These are phyloP conservation scores for Todiramphus saurophagus DNA, from an alignment of 2,113 vertebrate species.

Conservation along the genomic window DNA sequence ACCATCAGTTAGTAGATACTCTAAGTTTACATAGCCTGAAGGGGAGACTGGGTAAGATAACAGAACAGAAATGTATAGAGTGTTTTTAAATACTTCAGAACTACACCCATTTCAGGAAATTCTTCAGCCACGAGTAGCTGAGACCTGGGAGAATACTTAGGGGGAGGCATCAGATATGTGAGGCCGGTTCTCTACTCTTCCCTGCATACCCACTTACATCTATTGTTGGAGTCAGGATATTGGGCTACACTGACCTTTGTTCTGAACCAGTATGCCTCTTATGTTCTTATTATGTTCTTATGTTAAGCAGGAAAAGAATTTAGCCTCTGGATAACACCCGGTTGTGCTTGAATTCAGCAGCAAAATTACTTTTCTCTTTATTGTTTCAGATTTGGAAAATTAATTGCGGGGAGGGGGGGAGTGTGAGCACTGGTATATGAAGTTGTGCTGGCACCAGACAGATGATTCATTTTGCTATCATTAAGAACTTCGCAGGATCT, in stretches of 20 bases:
- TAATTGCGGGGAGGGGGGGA: neutral
- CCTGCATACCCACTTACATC: neutral
- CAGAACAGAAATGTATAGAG: neutral
- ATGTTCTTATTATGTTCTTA: conserved; percentile 68
- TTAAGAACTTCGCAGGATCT: neutral
- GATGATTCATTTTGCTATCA: neutral
- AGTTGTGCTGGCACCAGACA: neutral
- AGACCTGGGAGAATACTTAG: neutral
- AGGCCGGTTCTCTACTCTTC: neutral
- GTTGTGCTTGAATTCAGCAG: conserved; percentile 33
- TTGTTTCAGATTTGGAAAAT: conserved; percentile 1
- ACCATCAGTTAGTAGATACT: neutral
- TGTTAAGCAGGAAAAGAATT: conserved; percentile 67
- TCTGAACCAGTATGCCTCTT: conserved; percentile 61
- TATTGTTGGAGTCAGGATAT: conserved; percentile 56
- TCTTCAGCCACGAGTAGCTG: neutral
- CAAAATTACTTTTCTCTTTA: conserved; percentile 36
- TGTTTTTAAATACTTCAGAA: neutral
- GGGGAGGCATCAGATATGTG: neutral
- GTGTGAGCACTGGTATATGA: neutral
- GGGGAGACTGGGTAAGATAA: neutral
- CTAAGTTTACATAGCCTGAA: neutral
- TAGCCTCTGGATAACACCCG: conserved; percentile 49
- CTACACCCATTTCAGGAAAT: neutral
- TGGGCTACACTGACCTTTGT: conserved; percentile 63